phyloP scores from a whole-genome alignment of 2,888 invertebrate genomes.

The Epiblema foenella region DNA sequence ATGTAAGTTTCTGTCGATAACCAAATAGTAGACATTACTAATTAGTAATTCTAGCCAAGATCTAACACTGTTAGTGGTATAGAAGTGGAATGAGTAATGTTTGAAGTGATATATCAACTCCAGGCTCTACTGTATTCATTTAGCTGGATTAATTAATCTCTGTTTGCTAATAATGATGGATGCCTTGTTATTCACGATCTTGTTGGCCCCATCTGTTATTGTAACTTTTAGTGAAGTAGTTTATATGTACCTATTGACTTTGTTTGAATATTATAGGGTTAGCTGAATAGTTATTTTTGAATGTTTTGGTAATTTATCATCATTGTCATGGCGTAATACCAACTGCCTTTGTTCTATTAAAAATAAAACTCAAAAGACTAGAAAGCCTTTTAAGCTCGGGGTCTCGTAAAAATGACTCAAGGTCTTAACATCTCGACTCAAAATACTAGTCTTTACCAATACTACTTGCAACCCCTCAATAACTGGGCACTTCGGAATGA shows the following conservation, averaged over 20 bases:
- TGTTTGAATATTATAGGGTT: background rate
- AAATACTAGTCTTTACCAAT: no score
- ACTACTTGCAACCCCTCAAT: no score
- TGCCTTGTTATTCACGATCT: constrained; percentile 32
- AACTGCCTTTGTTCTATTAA: no score
- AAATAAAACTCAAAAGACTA: no score
- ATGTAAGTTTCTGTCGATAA: background rate
- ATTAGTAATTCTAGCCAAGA: background rate
- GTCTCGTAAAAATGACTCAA: no score
- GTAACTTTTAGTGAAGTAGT: constrained; percentile 32
- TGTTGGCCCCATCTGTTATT: constrained; percentile 35
- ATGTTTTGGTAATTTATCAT: no score
- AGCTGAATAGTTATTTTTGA: background rate
- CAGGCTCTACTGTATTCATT: constrained; percentile 35
- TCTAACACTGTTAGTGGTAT: background rate
- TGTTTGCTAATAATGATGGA: constrained; percentile 44
- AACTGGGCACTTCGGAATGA: no score
- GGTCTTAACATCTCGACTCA: no score
- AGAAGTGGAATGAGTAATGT: background rate
- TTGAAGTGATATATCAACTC: constrained; percentile 38
- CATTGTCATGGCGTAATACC: no score
- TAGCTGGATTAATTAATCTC: constrained; percentile 41
- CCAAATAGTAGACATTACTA: background rate
- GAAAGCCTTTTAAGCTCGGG: no score
- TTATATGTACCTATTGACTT: background rate